Conservation (phyloP, 1,140 invertebrate genomes). For the Spodoptera frugiperda region DNA sequence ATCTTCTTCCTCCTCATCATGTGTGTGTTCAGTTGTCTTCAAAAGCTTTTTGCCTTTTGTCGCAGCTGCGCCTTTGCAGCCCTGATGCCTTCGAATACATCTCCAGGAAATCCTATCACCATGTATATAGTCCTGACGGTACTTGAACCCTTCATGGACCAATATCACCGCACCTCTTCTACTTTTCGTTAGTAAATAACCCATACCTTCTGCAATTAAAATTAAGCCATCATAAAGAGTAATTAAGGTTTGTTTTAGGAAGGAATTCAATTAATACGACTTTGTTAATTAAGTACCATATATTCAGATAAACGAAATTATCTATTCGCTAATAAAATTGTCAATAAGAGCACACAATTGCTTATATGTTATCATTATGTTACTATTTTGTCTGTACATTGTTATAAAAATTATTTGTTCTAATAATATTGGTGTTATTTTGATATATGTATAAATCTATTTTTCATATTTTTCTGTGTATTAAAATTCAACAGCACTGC, state of each 20-base stretch:
- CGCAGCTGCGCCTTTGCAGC: conserved; percentile 47
- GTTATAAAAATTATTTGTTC: background rate
- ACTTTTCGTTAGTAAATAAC: conserved; percentile 32
- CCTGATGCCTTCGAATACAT: conserved; percentile 50
- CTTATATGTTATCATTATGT: too few relatives aligned
- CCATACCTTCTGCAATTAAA: conserved; percentile 13
- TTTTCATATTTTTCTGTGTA: background rate
- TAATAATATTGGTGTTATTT: background rate
- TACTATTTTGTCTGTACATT: background rate
- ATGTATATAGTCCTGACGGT: conserved; percentile 50
- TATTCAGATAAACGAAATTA: conserved; percentile 32
- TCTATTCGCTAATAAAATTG: background rate
- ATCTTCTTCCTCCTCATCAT: conserved; percentile 30
- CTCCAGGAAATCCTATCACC: conserved; percentile 50
- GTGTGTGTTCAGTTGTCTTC: conserved; percentile 6
- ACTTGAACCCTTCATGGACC: conserved; percentile 43
- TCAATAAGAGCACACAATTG: background rate
- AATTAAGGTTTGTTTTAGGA: background rate
- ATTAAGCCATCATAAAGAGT: background rate
- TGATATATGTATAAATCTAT: background rate
- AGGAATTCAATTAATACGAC: background rate
- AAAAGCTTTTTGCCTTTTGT: conserved; percentile 31
- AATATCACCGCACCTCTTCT: conserved; percentile 47
- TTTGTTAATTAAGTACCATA: conserved; percentile 27
- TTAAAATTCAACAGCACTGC: background rate